Evolutionary conservation across 92 coral and sea anemone genomes (phyloP).

Genomic region (Scolanthus callimorphus): DNA sequence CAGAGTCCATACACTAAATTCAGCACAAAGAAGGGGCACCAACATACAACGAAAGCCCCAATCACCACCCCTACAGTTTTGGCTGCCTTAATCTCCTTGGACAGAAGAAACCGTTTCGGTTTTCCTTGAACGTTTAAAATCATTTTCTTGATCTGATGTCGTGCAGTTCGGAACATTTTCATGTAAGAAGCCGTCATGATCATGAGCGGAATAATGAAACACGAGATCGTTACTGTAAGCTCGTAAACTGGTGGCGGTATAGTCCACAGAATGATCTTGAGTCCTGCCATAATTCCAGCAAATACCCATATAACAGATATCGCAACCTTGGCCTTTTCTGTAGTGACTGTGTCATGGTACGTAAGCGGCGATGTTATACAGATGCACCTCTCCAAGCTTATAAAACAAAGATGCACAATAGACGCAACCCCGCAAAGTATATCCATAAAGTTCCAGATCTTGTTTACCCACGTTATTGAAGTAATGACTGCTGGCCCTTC

Average conservation of each 20-base stretch:
- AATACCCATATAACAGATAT: constrained; percentile 67
- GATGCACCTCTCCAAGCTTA: constrained; percentile 55
- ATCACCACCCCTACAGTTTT: constrained; percentile 92
- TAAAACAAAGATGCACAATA: constrained; percentile 51
- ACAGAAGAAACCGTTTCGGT: constrained; percentile 76
- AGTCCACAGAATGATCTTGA: constrained; percentile 51
- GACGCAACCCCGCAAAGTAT: constrained; percentile 66
- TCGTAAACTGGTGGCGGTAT: constrained; percentile 77
- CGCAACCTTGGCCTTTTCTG: constrained; percentile 49
- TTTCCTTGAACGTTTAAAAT: constrained; percentile 83
- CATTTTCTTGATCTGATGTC: constrained; percentile 80
- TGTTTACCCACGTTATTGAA: constrained; percentile 44
- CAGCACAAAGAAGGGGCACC: constrained; percentile 95
- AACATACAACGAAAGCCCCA: constrained; percentile 87
- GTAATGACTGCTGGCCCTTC: constrained; percentile 55
- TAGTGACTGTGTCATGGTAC: constrained; percentile 64
- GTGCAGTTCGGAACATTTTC: constrained; percentile 68
- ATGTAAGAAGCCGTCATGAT: constrained; percentile 68
- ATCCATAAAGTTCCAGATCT: constrained; percentile 72
- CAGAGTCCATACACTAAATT: constrained; percentile 75
- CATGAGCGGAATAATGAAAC: constrained; percentile 62
- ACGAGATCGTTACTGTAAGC: constrained; percentile 55
- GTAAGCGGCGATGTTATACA: constrained; percentile 67
- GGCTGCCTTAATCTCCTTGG: constrained; percentile 91
- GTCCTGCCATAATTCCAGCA: constrained; percentile 57